phyloP scores from a whole-genome alignment of 2,113 vertebrate species.

The Ifrita kowaldi region DNA sequence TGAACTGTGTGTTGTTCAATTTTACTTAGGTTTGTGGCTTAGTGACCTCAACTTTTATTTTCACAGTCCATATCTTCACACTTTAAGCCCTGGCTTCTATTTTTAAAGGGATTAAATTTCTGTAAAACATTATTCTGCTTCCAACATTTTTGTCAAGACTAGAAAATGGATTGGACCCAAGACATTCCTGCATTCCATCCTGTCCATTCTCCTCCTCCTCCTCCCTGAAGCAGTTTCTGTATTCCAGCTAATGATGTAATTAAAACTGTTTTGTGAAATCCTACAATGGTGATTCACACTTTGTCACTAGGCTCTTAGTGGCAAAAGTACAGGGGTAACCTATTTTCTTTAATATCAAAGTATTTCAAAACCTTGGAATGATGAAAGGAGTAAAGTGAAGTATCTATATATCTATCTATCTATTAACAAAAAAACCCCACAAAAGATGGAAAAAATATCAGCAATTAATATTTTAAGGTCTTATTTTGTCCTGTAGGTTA shows the following conservation, averaged over 20 bases:
- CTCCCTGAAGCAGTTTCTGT: neutral
- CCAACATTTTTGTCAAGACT: neutral
- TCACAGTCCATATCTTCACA: neutral
- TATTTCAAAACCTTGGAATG: neutral
- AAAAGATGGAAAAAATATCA: neutral
- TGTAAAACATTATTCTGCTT: neutral
- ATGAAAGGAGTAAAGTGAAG: neutral
- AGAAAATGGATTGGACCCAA: neutral
- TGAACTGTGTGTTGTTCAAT: neutral
- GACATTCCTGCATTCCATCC: accelerated
- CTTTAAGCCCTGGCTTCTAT: neutral
- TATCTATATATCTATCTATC: neutral
- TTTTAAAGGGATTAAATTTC: neutral
- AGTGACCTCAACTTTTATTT: neutral
- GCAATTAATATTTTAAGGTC: neutral
- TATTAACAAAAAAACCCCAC: too few relatives aligned
- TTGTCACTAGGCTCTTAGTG: neutral
- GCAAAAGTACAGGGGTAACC: neutral
- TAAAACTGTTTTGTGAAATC: neutral
- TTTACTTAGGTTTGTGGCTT: neutral
- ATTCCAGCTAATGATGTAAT: neutral
- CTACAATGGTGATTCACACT: neutral
- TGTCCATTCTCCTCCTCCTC: neutral
- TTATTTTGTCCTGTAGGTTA: neutral
- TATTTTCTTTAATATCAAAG: neutral